phyloP scores from a whole-genome alignment of 2,888 invertebrate species.

The Odontocolon sp. region DNA sequence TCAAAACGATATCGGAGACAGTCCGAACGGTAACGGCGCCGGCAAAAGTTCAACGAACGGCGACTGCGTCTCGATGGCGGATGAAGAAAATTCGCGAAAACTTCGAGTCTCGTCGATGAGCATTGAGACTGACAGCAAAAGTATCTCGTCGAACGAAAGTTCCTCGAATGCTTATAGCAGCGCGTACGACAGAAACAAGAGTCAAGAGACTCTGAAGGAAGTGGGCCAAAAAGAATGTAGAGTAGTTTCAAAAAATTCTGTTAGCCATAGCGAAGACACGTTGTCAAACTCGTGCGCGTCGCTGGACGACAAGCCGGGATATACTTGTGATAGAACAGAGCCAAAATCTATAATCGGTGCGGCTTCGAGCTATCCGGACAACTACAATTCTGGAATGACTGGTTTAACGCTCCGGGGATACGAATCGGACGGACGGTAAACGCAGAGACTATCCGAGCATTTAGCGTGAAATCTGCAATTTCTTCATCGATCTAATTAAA shows the following conservation, averaged over 20 bases:
- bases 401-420: slow-evolving; percentile 48
- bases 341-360: slow-evolving; percentile 7
- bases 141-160: slow-evolving; percentile 52
- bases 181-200: slow-evolving; percentile 53
- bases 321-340: slow-evolving; percentile 31
- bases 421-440: slow-evolving; percentile 66
- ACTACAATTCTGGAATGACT: slow-evolving; percentile 37
- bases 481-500: no score
- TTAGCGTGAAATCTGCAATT: not conserved
- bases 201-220: slow-evolving; percentile 59
- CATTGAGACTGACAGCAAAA: slow-evolving; percentile 42
- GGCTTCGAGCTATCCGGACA: slow-evolving; percentile 60
- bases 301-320: slow-evolving; percentile 53
- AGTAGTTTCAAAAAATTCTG: slow-evolving; percentile 33
- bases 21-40: slow-evolving; percentile 67
- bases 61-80: slow-evolving; percentile 33
- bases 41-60: slow-evolving; percentile 57
- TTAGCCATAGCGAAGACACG: slow-evolving; percentile 56
- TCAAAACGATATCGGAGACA: slow-evolving; percentile 75
- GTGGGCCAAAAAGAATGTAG: slow-evolving; percentile 15
- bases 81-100: slow-evolving; percentile 6
- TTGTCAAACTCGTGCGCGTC: slow-evolving; percentile 56
- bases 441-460: not conserved
- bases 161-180: slow-evolving; percentile 31
- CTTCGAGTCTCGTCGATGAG: not conserved